These are phyloP conservation scores for Melanotaenia trifasciata DNA, from an alignment of 2,797 vertebrate genomes.

Conservation along the genomic window DNA sequence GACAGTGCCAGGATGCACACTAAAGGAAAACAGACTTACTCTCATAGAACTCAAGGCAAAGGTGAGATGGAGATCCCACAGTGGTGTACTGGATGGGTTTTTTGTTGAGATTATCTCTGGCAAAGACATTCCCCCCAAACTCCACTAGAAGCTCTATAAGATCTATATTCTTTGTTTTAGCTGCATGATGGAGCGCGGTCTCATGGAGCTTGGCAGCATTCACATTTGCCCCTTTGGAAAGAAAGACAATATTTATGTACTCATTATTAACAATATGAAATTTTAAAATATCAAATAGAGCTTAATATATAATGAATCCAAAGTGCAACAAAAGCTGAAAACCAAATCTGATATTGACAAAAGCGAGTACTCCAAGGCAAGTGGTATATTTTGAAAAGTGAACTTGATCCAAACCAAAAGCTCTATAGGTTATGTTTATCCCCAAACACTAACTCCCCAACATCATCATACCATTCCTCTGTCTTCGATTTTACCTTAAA, in stretches of 20 bases:
- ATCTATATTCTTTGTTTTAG: slow-evolving; percentile 85
- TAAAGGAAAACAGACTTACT: slow-evolving; percentile 76
- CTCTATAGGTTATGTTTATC: too few relatives aligned
- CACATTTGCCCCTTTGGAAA: slow-evolving; percentile 89
- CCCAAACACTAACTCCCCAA: too few relatives aligned
- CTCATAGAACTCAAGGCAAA: slow-evolving; percentile 90
- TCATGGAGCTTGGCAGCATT: slow-evolving; percentile 94
- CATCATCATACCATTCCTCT: too few relatives aligned
- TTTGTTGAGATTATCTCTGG: slow-evolving; percentile 90
- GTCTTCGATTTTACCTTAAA: too few relatives aligned
- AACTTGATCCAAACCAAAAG: too few relatives aligned
- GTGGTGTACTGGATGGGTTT: slow-evolving; percentile 89
- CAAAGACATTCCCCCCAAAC: slow-evolving; percentile 92
- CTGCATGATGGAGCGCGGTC: slow-evolving; percentile 94
- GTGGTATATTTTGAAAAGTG: too few relatives aligned
- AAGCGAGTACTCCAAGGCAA: too few relatives aligned
- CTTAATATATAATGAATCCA: background rate
- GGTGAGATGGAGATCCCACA: slow-evolving; percentile 82
- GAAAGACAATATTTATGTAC: background rate
- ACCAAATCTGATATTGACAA: too few relatives aligned
- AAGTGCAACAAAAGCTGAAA: background rate
- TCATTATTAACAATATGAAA: too few relatives aligned
- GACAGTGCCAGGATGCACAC: background rate
- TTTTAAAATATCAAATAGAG: too few relatives aligned
- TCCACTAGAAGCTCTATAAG: slow-evolving; percentile 92